Conservation (phyloP, 2,113 vertebrate genomes). For the Puffinus mauretanicus region DNA sequence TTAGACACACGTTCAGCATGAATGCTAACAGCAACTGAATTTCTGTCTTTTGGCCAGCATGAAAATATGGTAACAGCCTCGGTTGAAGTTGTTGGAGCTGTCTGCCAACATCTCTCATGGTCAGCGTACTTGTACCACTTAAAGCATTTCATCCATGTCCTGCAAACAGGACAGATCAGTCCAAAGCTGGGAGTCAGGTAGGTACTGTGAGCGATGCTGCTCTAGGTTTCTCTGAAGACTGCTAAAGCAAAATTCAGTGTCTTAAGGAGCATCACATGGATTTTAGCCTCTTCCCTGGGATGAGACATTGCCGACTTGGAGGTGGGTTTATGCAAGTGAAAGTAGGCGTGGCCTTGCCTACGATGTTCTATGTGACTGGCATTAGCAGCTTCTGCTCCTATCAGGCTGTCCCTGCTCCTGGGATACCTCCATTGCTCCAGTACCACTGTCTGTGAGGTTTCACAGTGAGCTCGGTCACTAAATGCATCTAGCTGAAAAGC, state of each 20-base stretch:
- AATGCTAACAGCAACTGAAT: background rate
- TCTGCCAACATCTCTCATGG: conserved; percentile 89
- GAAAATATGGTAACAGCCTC: conserved; percentile 90
- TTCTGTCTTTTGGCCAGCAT: conserved; percentile 74
- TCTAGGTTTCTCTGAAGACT: background rate
- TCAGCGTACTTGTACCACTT: conserved; percentile 91
- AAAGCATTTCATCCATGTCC: conserved; percentile 89
- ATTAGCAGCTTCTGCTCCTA: background rate
- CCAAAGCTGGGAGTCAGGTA: conserved; percentile 93
- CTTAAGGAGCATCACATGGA: background rate
- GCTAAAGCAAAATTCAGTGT: background rate
- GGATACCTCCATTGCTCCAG: background rate
- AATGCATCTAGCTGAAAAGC: background rate
- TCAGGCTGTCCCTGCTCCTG: background rate
- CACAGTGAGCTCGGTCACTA: background rate
- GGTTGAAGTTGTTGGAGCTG: conserved; percentile 87
- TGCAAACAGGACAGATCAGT: conserved; percentile 83
- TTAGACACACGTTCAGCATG: background rate
- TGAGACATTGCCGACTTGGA: background rate
- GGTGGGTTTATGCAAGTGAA: background rate
- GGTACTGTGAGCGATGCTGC: conserved; percentile 48
- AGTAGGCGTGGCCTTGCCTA: background rate
- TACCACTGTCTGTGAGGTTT: background rate
- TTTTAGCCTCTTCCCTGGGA: background rate
- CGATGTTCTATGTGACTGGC: background rate